A percentile compares a stretch with the other conserved stretches of the same genome.
Evolutionary conservation across 2,797 vertebrate genomes (phyloP).

Genomic region (Borostomias antarcticus): DNA sequence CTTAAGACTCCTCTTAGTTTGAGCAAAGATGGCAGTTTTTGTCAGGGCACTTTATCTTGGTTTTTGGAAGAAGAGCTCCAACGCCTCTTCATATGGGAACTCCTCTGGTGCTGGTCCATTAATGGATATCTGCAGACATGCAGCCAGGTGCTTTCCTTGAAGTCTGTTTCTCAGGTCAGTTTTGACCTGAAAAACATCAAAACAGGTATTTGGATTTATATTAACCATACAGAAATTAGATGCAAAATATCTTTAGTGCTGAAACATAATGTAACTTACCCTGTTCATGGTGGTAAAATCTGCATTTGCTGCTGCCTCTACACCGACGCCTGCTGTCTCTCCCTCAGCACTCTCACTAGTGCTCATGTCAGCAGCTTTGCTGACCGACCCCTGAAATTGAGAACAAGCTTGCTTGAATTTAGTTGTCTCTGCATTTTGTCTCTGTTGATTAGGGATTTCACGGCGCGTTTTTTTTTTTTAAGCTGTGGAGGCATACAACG

Average conservation of each 20-base stretch:
- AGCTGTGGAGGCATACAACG: no score
- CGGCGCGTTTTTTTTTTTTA: no score
- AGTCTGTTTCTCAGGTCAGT: no score
- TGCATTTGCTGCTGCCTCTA: conserved; percentile 1
- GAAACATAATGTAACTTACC: conserved; percentile 10
- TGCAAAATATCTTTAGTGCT: conserved; percentile 14
- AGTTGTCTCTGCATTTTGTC: conserved; percentile 14
- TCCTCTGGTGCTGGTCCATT: no score
- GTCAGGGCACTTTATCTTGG: no score
- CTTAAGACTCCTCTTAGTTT: no score
- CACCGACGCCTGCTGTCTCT: conserved; percentile 4
- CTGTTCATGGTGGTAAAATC: conserved; percentile 6
- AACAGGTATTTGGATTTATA: conserved; percentile 7
- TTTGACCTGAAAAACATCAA: background rate
- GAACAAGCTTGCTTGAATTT: conserved; percentile 8
- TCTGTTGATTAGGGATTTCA: no score
- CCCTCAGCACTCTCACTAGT: conserved; percentile 8
- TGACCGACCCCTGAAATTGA: conserved; percentile 8
- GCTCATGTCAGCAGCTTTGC: conserved; percentile 2
- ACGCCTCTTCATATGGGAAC: no score
- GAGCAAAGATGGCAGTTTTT: background rate
- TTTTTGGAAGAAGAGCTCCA: no score
- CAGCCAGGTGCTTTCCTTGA: no score
- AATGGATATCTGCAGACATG: no score
- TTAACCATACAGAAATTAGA: conserved; percentile 8